Evolutionary conservation across 2,797 vertebrate genomes (phyloP).

Genomic region (Peromyscus aztecus): DNA sequence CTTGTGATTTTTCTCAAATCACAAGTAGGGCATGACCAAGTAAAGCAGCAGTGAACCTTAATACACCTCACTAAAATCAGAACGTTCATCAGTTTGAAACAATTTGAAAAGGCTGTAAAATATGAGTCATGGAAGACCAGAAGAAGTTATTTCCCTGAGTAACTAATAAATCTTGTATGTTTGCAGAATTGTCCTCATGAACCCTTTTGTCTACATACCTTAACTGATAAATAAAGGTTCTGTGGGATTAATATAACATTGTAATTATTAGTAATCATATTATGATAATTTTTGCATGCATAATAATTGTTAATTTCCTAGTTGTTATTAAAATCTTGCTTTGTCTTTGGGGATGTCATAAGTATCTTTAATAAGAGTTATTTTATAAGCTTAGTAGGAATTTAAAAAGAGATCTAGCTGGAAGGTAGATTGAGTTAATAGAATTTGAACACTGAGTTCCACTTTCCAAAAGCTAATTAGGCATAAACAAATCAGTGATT

Average conservation of each 20-base stretch:
- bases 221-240: not conserved
- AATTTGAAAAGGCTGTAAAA: not conserved
- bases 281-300: conserved; percentile 25
- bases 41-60: not conserved
- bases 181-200: not conserved
- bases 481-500: conserved; percentile 51
- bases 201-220: not conserved
- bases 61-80: not conserved
- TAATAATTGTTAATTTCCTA: conserved; percentile 51
- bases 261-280: conserved; percentile 48
- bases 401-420: conserved; percentile 39
- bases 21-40: not conserved
- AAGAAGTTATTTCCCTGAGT: conserved; percentile 25
- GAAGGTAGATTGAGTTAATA: conserved; percentile 55
- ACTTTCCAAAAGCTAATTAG: conserved; percentile 65
- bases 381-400: conserved; percentile 3
- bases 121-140: not conserved
- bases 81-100: not conserved
- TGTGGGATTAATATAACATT: conserved; percentile 48
- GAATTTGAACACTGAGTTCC: conserved; percentile 67
- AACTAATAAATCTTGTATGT: conserved; percentile 23
- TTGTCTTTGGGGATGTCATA: conserved; percentile 8
- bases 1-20: not conserved
- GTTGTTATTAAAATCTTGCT: conserved; percentile 38
- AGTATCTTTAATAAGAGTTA: conserved; percentile 34